Conservation (phyloP, 2,113 vertebrate genomes). For the Paracanthobrama guichenoti region DNA sequence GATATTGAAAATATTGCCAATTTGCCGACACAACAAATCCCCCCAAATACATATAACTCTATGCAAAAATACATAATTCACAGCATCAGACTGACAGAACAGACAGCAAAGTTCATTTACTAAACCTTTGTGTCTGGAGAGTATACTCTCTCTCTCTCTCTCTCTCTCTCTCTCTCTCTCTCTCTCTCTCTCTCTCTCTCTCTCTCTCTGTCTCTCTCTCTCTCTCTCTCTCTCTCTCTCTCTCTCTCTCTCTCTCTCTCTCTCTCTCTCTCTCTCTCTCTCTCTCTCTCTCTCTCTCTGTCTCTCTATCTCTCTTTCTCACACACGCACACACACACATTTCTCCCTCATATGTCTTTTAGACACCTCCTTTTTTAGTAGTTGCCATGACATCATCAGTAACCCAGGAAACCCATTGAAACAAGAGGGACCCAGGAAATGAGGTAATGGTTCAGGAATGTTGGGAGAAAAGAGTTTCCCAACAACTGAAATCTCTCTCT, state of each 20-base stretch:
- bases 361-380: conserved; percentile 54
- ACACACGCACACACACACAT: not conserved
- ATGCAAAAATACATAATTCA: too few relatives aligned
- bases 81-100: conserved; percentile 9
- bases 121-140: not conserved
- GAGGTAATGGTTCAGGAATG: conserved; percentile 74
- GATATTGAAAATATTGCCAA: not conserved
- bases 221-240: too few relatives aligned
- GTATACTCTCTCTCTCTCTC: not conserved
- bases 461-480: conserved; percentile 51
- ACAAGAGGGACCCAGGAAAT: conserved; percentile 70
- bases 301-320: too few relatives aligned
- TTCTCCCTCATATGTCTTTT: conserved; percentile 50
- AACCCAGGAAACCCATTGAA: conserved; percentile 67
- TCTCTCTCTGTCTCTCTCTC: too few relatives aligned
- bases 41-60: not conserved
- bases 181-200: too few relatives aligned
- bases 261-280: too few relatives aligned
- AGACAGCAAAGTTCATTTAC: not conserved
- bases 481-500: conserved; percentile 12
- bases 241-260: too few relatives aligned
- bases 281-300: too few relatives aligned
- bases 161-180: too few relatives aligned
- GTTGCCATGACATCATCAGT: conserved; percentile 72
- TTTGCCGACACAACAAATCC: not conserved